Evolutionary conservation across 2,113 vertebrate genomes (phyloP).

Genomic region (Chlorodrepanis virens): DNA sequence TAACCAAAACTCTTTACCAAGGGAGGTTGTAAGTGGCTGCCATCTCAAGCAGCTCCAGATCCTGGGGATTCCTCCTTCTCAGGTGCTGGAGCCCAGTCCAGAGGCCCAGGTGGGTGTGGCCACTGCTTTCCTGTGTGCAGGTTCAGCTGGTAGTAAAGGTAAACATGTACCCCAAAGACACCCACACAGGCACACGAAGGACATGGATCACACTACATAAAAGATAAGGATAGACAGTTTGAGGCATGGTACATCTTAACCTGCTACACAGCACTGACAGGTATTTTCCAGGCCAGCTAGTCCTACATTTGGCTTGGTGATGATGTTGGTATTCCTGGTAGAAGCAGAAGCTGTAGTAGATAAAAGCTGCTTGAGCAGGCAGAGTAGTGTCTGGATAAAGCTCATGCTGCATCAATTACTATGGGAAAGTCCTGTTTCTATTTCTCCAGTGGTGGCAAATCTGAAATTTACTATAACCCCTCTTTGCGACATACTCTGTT

Average conservation of each 20-base stretch:
- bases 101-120: neutral
- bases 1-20: neutral
- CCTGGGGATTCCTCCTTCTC: neutral
- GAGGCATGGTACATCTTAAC: neutral
- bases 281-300: neutral
- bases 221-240: neutral
- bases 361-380: neutral
- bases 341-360: neutral
- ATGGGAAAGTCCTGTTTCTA: neutral
- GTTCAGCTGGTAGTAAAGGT: neutral
- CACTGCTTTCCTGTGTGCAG: neutral
- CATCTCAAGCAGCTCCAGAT: neutral
- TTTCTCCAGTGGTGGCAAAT: neutral
- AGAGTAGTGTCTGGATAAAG: neutral
- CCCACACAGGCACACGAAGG: neutral
- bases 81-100: neutral
- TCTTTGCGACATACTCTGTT: neutral
- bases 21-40: neutral
- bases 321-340: neutral
- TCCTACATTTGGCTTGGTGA: neutral
- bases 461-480: neutral
- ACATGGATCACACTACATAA: rapidly evolving
- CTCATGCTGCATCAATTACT: neutral
- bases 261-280: neutral
- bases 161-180: neutral